These are phyloP conservation scores for Aromia moschata DNA, from an alignment of 2,888 invertebrate genomes.

Conservation along the genomic window DNA sequence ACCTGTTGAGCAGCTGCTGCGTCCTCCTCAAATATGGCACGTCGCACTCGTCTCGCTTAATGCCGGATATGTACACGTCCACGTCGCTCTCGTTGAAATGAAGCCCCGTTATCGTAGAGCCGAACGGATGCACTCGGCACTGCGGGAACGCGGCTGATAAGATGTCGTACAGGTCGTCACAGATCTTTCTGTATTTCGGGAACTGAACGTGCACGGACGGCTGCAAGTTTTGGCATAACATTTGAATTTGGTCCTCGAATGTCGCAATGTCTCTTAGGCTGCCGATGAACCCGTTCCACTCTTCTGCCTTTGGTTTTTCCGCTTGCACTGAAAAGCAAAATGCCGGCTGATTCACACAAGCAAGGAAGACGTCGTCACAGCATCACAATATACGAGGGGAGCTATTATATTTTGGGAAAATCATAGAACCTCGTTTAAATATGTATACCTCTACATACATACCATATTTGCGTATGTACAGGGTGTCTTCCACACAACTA, in stretches of 20 bases:
- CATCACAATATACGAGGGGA: no score
- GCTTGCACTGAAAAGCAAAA: conserved; percentile 1
- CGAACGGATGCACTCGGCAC: conserved; percentile 68
- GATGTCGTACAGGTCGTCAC: conserved; percentile 61
- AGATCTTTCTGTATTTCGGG: conserved; percentile 59
- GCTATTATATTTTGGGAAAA: no score
- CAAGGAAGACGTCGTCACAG: no score
- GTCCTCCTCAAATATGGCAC: conserved; percentile 42
- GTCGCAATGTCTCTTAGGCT: conserved; percentile 48
- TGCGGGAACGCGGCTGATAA: conserved; percentile 62
- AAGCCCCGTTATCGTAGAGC: conserved; percentile 78
- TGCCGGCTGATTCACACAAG: no score
- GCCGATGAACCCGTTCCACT: conserved; percentile 25
- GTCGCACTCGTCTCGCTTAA: conserved; percentile 52
- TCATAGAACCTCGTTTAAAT: no score
- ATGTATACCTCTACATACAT: no score
- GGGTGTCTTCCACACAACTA: no score
- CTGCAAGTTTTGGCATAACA: conserved; percentile 60
- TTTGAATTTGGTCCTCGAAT: conserved; percentile 62
- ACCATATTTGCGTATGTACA: no score
- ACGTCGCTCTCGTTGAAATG: conserved; percentile 77
- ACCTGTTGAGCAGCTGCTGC: conserved; percentile 42
- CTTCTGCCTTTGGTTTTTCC: conserved; percentile 2
- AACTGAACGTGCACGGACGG: conserved; percentile 52
- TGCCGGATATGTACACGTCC: conserved; percentile 72